Conservation (phyloP, 2,113 vertebrate species). For the Otolemur garnettii region DNA sequence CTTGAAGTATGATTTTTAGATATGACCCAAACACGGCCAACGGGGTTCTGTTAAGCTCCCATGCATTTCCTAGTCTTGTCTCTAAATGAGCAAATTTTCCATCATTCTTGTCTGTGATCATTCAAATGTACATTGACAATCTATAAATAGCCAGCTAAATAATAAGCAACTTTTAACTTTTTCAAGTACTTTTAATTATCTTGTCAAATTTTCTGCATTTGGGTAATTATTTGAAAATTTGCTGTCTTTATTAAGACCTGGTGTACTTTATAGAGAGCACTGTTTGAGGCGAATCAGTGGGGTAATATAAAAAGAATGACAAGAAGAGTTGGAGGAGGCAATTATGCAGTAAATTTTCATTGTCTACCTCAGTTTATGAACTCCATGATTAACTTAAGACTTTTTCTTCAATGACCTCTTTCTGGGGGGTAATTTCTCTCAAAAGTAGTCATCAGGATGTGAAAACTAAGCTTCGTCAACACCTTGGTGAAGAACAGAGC, state of each 20-base stretch:
- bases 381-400: not conserved
- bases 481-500: not conserved
- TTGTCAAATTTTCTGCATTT: not conserved
- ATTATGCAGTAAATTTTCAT: slow-evolving; percentile 2
- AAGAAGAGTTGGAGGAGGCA: not conserved
- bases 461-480: not conserved
- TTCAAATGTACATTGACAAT: slow-evolving; percentile 16
- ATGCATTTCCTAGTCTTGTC: not conserved
- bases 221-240: slow-evolving; percentile 38
- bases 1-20: slow-evolving; percentile 11
- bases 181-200: not conserved
- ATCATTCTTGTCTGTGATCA: not conserved
- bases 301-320: not conserved
- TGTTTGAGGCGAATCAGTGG: slow-evolving; percentile 14
- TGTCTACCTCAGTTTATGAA: not conserved
- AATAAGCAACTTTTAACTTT: not conserved
- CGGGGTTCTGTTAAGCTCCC: not conserved
- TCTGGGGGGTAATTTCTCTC: not conserved
- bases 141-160: slow-evolving; percentile 2
- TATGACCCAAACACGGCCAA: not conserved
- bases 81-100: not conserved
- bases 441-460: not conserved
- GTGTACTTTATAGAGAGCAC: not conserved
- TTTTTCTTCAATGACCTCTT: not conserved
- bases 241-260: slow-evolving; percentile 21